These are phyloP conservation scores for Pagetopsis macropterus DNA, from an alignment of 2,797 vertebrate species.

Conservation along the genomic window DNA sequence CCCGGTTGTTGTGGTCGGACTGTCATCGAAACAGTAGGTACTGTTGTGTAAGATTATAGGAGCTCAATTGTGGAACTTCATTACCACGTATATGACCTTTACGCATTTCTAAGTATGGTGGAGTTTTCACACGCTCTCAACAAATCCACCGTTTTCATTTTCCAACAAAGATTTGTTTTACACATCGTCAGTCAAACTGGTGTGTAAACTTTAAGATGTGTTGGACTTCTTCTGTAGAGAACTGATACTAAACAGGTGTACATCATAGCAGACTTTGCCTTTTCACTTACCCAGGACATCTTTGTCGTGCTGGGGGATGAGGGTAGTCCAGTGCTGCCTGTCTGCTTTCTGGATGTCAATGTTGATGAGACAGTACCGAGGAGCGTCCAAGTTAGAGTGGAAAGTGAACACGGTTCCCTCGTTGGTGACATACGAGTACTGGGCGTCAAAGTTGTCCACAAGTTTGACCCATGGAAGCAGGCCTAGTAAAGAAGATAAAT, in stretches of 20 bases:
- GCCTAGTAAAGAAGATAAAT: slow-evolving; percentile 59
- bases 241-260: background rate
- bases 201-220: background rate
- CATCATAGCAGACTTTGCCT: background rate
- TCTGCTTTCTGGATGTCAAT: slow-evolving; percentile 78
- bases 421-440: slow-evolving; percentile 83
- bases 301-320: slow-evolving; percentile 82
- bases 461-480: slow-evolving; percentile 84
- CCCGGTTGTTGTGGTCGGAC: slow-evolving; percentile 31
- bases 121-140: slow-evolving; percentile 19
- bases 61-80: slow-evolving; percentile 38
- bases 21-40: slow-evolving; percentile 14
- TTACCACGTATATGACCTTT: background rate
- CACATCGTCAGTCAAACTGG: background rate
- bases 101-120: background rate
- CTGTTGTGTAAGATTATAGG: slow-evolving; percentile 31
- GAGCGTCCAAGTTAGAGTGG: slow-evolving; percentile 81
- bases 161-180: background rate
- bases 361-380: slow-evolving; percentile 81
- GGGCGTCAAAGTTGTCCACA: slow-evolving; percentile 82
- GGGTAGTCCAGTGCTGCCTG: slow-evolving; percentile 72
- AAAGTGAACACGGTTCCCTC: slow-evolving; percentile 82
- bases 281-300: slow-evolving; percentile 82
- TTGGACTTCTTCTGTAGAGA: background rate
- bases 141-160: background rate